phyloP scores from a whole-genome alignment of 2,797 vertebrate genomes.

The Aulostomus chinensis region DNA sequence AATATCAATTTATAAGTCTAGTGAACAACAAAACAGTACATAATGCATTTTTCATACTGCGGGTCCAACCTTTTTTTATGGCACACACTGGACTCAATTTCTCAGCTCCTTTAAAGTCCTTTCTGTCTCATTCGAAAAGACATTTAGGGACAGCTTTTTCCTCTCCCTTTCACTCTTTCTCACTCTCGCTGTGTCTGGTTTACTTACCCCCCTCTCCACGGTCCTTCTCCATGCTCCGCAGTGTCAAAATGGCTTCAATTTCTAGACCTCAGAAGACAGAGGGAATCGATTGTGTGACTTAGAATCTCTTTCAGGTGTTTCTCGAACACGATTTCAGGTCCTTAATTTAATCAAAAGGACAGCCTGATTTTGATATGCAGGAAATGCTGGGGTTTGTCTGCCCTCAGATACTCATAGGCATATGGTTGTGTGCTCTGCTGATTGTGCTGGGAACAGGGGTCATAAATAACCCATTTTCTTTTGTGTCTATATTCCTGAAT shows the following conservation, averaged over 20 bases:
- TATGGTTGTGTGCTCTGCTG: conserved; percentile 30
- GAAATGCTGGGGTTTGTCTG: conserved; percentile 53
- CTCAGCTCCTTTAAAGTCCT: neutral
- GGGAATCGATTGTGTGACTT: conserved; percentile 59
- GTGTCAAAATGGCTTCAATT: conserved; percentile 48
- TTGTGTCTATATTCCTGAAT: conserved; percentile 52
- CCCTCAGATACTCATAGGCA: conserved; percentile 51
- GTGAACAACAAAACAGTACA: conserved; percentile 24
- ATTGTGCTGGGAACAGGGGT: conserved; percentile 41
- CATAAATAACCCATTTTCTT: conserved; percentile 69
- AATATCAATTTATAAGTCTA: conserved; percentile 35
- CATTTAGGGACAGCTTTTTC: neutral
- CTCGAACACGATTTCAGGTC: conserved; percentile 41
- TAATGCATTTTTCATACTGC: too few relatives aligned
- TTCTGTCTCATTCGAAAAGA: conserved; percentile 1
- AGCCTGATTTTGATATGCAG: conserved; percentile 56
- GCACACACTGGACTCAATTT: neutral
- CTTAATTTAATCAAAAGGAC: conserved; percentile 66
- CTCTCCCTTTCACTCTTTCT: conserved; percentile 4
- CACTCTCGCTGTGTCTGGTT: conserved; percentile 15
- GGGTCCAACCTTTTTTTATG: neutral
- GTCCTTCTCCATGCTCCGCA: conserved; percentile 10
- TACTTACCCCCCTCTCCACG: too few relatives aligned
- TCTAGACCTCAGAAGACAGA: conserved; percentile 39
- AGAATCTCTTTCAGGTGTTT: conserved; percentile 27